phyloP scores from a whole-genome alignment of 2,888 invertebrate species.

The Anorthoa munda region DNA sequence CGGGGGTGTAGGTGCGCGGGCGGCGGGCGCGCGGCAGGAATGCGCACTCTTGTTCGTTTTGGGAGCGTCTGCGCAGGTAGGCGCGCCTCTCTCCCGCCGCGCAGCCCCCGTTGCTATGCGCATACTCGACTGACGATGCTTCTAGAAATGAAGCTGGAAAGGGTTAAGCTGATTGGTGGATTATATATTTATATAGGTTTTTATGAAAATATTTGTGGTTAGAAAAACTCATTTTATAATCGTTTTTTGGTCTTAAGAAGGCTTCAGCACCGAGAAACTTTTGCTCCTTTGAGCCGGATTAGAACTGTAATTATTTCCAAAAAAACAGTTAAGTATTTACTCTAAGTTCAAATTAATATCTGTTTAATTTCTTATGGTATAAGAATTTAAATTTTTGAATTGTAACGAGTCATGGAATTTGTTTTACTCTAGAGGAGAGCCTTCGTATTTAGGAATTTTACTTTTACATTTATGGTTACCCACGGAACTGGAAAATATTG shows the following conservation, averaged over 20 bases:
- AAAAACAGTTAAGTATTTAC: too few relatives aligned
- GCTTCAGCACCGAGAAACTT: too few relatives aligned
- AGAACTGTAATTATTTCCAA: too few relatives aligned
- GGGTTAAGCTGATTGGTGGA: slow-evolving; percentile 24
- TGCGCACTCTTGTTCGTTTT: slow-evolving; percentile 90
- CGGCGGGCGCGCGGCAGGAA: slow-evolving; percentile 79
- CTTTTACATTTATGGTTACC: too few relatives aligned
- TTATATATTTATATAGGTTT: not conserved
- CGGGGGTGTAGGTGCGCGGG: slow-evolving; percentile 74
- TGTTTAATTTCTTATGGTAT: too few relatives aligned
- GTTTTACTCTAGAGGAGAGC: not conserved
- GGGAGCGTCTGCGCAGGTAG: slow-evolving; percentile 90
- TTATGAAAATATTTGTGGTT: not conserved
- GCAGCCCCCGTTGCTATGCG: slow-evolving; percentile 75
- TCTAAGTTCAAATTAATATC: too few relatives aligned
- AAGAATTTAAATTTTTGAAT: too few relatives aligned
- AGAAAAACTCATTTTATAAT: too few relatives aligned
- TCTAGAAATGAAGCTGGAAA: slow-evolving; percentile 53
- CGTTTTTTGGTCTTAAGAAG: too few relatives aligned
- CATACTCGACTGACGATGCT: slow-evolving; percentile 68
- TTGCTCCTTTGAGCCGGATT: too few relatives aligned
- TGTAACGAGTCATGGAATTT: not conserved
- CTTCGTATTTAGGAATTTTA: too few relatives aligned
- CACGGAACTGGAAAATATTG: too few relatives aligned
- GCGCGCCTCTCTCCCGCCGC: slow-evolving; percentile 75